These are phyloP conservation scores for Patiria pectinifera DNA, from an alignment of 53 echinoderm and acorn worm genomes.

Conservation along the genomic window DNA sequence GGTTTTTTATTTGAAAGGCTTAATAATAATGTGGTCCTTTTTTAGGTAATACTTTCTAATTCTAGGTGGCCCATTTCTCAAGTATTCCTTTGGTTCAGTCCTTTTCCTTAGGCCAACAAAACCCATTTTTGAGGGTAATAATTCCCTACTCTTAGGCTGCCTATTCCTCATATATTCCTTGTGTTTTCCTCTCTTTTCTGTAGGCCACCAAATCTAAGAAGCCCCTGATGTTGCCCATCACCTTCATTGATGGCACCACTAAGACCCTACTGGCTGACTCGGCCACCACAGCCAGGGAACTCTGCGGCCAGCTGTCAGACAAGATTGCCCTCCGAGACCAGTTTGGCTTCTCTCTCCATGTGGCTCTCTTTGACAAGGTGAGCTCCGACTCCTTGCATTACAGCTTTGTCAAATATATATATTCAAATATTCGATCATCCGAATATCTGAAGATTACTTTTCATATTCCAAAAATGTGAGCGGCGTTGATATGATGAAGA, in stretches of 20 bases:
- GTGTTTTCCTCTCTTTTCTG: not conserved
- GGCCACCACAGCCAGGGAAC: slow-evolving; percentile 96
- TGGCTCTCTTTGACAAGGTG: slow-evolving; percentile 99
- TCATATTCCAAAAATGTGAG: too few species aligned
- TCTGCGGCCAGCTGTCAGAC: slow-evolving; percentile 87
- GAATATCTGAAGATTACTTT: too few species aligned
- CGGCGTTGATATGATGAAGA: too few species aligned
- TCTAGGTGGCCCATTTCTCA: too few species aligned
- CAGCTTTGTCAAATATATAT: not conserved
- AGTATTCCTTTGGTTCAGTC: too few species aligned
- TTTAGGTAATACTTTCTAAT: too few species aligned
- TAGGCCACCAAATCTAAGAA: slow-evolving; percentile 99
- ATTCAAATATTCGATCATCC: too few species aligned
- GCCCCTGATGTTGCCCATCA: slow-evolving; percentile 95
- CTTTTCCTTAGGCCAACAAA: too few species aligned
- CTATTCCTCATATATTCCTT: not conserved
- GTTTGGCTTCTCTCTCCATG: slow-evolving; percentile 98
- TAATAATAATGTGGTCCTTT: too few species aligned
- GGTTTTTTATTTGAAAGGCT: too few species aligned
- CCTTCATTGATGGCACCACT: slow-evolving; percentile 99
- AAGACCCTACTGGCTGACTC: slow-evolving; percentile 98
- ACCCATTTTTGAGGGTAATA: too few species aligned
- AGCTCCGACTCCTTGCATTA: not conserved
- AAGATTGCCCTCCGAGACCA: slow-evolving; percentile 96
- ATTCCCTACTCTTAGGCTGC: too few species aligned